Conservation (phyloP, 2,797 vertebrate species). For the Aotus griseimembra region DNA sequence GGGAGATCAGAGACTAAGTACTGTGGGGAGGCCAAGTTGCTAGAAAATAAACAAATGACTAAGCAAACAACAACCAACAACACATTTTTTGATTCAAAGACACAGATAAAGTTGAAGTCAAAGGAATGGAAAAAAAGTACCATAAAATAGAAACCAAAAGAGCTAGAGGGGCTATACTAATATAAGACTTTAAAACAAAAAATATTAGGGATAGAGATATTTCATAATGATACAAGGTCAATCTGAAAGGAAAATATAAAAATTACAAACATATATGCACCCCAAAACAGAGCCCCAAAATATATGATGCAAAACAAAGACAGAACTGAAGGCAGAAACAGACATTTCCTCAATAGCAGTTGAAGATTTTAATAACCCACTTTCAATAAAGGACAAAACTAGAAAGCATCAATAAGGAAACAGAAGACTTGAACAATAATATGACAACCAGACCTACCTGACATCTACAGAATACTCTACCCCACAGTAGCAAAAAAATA, state of each 20-base stretch:
- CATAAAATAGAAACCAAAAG: neutral
- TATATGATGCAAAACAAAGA: neutral
- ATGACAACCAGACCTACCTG: neutral
- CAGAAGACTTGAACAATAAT: neutral
- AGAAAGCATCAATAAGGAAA: neutral
- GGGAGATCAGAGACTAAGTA: neutral
- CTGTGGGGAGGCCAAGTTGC: neutral
- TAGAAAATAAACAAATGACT: neutral
- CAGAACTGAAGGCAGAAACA: neutral
- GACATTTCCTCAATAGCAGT: neutral
- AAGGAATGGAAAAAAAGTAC: slow-evolving; percentile 5
- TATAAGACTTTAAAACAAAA: neutral
- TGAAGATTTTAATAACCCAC: neutral
- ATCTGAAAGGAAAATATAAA: neutral
- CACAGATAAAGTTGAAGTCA: neutral
- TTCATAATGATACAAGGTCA: neutral
- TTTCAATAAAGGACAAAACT: neutral
- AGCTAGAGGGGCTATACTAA: neutral
- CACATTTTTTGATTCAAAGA: slow-evolving; percentile 28
- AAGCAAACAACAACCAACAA: neutral
- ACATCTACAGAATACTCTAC: neutral
- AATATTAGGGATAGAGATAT: neutral
- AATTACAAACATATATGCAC: slow-evolving; percentile 8
- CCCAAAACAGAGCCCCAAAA: neutral
- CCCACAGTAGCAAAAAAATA: neutral